Evolutionary conservation across 2,888 invertebrate species (phyloP).

Genomic region (Lasioglossum figueresi): DNA sequence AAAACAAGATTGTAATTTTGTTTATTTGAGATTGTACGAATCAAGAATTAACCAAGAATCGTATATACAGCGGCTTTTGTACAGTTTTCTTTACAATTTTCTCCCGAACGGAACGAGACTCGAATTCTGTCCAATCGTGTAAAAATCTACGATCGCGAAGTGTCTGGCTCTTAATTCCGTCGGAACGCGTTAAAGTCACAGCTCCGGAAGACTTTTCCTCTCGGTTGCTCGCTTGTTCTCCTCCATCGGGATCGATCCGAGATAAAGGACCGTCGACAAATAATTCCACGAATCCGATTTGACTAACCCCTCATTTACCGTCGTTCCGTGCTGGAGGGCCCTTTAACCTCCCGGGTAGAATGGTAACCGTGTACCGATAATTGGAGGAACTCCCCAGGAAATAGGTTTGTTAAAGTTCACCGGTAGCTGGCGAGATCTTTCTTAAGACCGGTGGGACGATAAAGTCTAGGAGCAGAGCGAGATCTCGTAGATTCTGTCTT

Average conservation of each 20-base stretch:
- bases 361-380: constrained; percentile 45
- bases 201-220: not conserved
- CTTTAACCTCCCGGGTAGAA: constrained; percentile 7
- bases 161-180: not conserved
- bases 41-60: no score
- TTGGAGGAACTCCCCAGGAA: constrained; percentile 61
- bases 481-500: constrained; percentile 69
- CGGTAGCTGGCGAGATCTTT: constrained; percentile 56
- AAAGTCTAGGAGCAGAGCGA: constrained; percentile 61
- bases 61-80: not conserved
- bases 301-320: constrained; percentile 2
- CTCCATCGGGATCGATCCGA: not conserved
- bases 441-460: constrained; percentile 54
- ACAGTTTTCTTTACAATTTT: not conserved
- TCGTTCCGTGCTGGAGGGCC: not conserved
- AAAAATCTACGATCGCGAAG: not conserved
- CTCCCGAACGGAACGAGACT: not conserved
- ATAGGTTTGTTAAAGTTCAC: constrained; percentile 70
- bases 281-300: constrained; percentile 10
- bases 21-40: no score
- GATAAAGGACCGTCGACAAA: constrained; percentile 11
- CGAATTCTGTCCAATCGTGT: not conserved
- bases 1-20: no score
- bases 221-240: not conserved
- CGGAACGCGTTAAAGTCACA: not conserved